phyloP scores from a whole-genome alignment of 2,797 vertebrate genomes.

The Xiphorhynchus erythropygius region DNA sequence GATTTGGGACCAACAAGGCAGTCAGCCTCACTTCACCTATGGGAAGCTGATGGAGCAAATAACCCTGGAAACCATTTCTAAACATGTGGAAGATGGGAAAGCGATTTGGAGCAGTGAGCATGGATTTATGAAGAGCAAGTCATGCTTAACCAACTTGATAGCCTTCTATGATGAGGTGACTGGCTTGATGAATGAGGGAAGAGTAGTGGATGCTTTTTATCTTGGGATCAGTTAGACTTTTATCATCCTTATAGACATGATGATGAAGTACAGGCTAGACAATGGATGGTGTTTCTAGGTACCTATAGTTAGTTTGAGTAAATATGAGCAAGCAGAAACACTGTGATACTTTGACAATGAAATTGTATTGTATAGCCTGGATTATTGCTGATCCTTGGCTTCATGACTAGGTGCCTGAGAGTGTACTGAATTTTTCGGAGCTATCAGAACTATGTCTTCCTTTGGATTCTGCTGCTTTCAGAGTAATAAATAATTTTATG shows the following conservation, averaged over 20 bases:
- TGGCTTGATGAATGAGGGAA: not conserved
- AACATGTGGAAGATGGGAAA: not conserved
- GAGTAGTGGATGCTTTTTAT: not conserved
- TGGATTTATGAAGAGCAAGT: not conserved
- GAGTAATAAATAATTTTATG: not conserved
- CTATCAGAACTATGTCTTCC: not conserved
- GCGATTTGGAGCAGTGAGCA: not conserved
- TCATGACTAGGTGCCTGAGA: not conserved
- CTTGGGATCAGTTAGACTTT: not conserved
- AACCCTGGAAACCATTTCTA: not conserved
- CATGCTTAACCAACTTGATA: not conserved
- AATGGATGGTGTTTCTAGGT: not conserved
- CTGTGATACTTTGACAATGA: not conserved
- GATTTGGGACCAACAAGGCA: not conserved
- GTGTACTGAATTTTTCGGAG: not conserved
- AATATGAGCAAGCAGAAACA: not conserved
- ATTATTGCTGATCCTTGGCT: not conserved
- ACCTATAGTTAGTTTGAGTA: not conserved
- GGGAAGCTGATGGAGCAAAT: not conserved
- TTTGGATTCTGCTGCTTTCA: not conserved
- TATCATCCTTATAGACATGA: not conserved
- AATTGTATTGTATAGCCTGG: not conserved
- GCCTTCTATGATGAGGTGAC: not conserved
- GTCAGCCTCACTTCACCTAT: not conserved
- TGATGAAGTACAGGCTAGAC: not conserved